These are phyloP conservation scores for Mormyrus proboscirostris DNA, from an alignment of 2,797 vertebrate genomes.

Conservation along the genomic window DNA sequence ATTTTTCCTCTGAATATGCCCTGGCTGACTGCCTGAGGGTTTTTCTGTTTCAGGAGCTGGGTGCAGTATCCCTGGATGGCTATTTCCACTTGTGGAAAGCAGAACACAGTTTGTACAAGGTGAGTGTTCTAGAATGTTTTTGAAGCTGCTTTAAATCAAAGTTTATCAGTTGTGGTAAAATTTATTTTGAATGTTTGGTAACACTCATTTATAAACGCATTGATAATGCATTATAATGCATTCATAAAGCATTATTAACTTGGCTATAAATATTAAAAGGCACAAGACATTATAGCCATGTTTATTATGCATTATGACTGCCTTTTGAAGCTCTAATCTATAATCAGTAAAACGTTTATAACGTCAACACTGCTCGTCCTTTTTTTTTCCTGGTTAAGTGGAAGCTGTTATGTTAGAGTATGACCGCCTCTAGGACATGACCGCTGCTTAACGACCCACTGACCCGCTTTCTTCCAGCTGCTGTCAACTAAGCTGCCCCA, in stretches of 20 bases:
- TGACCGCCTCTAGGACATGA: no score
- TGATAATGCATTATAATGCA: not conserved
- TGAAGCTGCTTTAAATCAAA: not conserved
- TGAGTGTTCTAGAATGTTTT: conserved; percentile 34
- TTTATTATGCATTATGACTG: not conserved
- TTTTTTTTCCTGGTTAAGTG: not conserved
- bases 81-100: conserved; percentile 99
- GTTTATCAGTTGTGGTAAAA: not conserved
- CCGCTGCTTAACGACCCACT: not conserved
- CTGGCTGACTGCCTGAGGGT: not conserved
- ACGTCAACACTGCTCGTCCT: not conserved
- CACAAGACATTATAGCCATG: not conserved
- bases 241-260: not conserved
- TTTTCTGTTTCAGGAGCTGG: conserved; percentile 71
- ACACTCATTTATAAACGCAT: not conserved
- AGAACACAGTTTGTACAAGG: conserved; percentile 86
- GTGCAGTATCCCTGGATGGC: conserved; percentile 91
- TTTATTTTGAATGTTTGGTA: not conserved
- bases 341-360: not conserved
- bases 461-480: conserved; percentile 57
- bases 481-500: conserved; percentile 92
- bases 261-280: not conserved
- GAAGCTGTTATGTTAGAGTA: not conserved
- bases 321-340: not conserved
- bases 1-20: not conserved